Evolutionary conservation across 2,797 vertebrate species (phyloP).

Genomic region (Myotis planiceps): DNA sequence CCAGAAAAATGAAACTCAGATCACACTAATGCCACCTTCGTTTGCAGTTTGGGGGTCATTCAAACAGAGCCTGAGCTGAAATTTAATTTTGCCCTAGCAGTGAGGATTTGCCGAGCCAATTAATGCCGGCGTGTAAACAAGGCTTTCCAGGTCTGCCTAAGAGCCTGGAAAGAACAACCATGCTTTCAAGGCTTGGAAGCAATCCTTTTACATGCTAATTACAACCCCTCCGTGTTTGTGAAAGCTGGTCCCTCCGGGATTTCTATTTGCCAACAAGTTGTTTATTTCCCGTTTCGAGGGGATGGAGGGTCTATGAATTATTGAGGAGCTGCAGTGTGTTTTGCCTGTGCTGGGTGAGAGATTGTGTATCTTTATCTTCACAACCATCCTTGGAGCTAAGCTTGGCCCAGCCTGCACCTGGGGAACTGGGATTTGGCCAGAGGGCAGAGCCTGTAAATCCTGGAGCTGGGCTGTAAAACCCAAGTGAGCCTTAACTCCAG

Average conservation of each 20-base stretch:
- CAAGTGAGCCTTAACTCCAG: neutral
- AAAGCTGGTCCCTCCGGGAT: slow-evolving; percentile 51
- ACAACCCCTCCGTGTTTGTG: slow-evolving; percentile 45
- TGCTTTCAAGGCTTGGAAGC: slow-evolving; percentile 49
- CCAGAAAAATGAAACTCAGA: neutral
- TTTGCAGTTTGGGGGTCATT: slow-evolving; percentile 51
- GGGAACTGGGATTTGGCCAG: neutral
- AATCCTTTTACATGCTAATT: slow-evolving; percentile 77
- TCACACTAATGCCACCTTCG: slow-evolving; percentile 5
- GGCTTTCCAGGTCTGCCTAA: slow-evolving; percentile 8
- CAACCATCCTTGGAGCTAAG: neutral
- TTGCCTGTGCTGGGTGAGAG: neutral
- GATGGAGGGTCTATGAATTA: slow-evolving; percentile 63
- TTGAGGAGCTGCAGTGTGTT: slow-evolving; percentile 13
- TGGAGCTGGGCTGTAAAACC: neutral
- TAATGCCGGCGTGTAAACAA: slow-evolving; percentile 58
- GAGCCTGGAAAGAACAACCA: slow-evolving; percentile 34
- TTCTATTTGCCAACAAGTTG: slow-evolving; percentile 76
- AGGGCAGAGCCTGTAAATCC: neutral
- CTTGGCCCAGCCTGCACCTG: neutral
- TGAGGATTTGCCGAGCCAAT: slow-evolving; percentile 67
- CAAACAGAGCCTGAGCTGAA: slow-evolving; percentile 60
- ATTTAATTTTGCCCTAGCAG: slow-evolving; percentile 55
- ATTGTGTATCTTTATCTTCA: neutral
- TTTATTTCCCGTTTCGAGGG: slow-evolving; percentile 67